Percentiles rank a stretch among this genome's conserved stretches.
phyloP scores from a whole-genome alignment of 2,888 invertebrate genomes.

The Bhutanitis thaidina region DNA sequence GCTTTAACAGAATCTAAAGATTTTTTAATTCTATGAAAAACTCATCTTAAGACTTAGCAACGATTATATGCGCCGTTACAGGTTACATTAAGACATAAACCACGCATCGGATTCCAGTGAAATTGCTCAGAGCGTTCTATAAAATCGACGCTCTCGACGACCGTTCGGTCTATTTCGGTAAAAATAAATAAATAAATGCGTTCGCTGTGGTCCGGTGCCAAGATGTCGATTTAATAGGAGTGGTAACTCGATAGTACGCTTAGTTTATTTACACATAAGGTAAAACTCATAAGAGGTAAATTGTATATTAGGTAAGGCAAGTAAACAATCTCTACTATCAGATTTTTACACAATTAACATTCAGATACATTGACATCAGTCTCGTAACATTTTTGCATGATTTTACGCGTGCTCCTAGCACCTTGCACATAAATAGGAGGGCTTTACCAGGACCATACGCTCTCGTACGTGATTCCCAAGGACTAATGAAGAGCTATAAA shows the following conservation, averaged over 20 bases:
- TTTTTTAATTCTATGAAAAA: neutral
- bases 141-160: slow-evolving; percentile 67
- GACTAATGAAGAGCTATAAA: too few species aligned
- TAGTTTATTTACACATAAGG: neutral
- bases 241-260: slow-evolving; percentile 11
- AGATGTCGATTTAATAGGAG: slow-evolving; percentile 33
- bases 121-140: slow-evolving; percentile 61
- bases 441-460: too few species aligned
- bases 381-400: too few species aligned
- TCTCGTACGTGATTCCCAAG: too few species aligned
- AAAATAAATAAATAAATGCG: slow-evolving; percentile 76
- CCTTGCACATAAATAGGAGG: too few species aligned
- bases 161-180: slow-evolving; percentile 74
- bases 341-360: too few species aligned
- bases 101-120: slow-evolving; percentile 62
- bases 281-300: neutral
- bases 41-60: neutral
- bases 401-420: too few species aligned
- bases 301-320: too few species aligned
- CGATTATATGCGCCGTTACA: slow-evolving; percentile 15
- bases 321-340: too few species aligned
- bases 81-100: slow-evolving; percentile 70
- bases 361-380: too few species aligned
- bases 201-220: slow-evolving; percentile 40
- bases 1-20: too few species aligned